These are phyloP conservation scores for Standfussiana lucernea DNA, from an alignment of 2,888 invertebrate genomes.

Conservation along the genomic window DNA sequence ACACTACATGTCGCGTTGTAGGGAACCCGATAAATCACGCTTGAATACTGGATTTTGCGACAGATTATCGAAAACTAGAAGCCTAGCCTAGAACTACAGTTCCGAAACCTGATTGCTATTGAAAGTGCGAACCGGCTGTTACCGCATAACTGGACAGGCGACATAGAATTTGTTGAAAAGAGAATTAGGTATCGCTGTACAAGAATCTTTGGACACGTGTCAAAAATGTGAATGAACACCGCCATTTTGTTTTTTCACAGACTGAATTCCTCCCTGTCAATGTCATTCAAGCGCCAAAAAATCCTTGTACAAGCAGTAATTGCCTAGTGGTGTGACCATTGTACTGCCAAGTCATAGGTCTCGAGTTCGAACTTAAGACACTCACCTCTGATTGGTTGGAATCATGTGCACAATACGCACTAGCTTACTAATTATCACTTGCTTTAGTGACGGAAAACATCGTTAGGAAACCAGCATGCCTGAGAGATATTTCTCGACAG, in stretches of 20 bases:
- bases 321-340: no score
- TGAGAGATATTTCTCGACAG: no score
- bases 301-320: no score
- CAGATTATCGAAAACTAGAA: constrained; percentile 41
- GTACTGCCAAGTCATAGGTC: no score
- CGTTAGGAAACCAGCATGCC: no score
- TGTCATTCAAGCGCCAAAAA: background rate
- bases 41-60: constrained; percentile 21
- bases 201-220: background rate
- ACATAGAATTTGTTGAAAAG: background rate
- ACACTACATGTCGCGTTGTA: background rate
- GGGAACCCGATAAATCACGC: constrained; percentile 27
- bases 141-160: constrained; percentile 7
- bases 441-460: no score
- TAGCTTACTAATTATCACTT: no score
- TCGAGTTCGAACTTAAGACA: no score
- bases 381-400: no score
- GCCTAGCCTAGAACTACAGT: constrained; percentile 63
- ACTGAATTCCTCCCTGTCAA: background rate
- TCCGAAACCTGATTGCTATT: constrained; percentile 40
- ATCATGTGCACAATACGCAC: no score
- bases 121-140: constrained; percentile 26
- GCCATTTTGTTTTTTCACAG: background rate
- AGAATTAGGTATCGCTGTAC: background rate
- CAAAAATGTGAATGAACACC: fast-evolving